Percentiles rank a stretch among this genome's conserved stretches.
Evolutionary conservation across 2,797 vertebrate genomes (phyloP).

Genomic region (Galagoides demidoff): DNA sequence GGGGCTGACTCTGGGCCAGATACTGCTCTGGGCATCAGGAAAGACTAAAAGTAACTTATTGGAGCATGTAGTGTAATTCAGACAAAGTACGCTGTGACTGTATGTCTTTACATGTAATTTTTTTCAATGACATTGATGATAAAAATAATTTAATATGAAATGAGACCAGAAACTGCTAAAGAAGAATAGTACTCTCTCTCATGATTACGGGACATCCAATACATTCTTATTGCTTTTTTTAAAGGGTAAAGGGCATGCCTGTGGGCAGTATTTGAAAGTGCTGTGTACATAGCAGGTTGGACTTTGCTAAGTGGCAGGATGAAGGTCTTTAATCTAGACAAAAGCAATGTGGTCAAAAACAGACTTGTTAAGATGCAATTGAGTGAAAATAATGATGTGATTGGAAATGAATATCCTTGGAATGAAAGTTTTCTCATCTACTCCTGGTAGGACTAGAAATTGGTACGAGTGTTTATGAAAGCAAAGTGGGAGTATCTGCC

Average conservation of each 20-base stretch:
- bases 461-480: background rate
- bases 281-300: background rate
- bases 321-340: conserved; percentile 2
- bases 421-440: background rate
- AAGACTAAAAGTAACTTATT: conserved; percentile 16
- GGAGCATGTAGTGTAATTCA: background rate
- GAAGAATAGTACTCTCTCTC: background rate
- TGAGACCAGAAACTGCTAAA: background rate
- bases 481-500: background rate
- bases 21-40: background rate
- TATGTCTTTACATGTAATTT: background rate
- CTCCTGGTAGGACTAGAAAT: conserved; percentile 1
- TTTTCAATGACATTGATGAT: background rate
- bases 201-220: background rate
- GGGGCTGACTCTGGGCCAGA: background rate
- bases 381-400: conserved; percentile 10
- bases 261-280: background rate
- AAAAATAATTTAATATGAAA: conserved; percentile 33
- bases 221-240: background rate
- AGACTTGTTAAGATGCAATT: background rate
- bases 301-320: background rate
- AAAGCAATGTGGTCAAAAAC: conserved; percentile 18
- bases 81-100: background rate
- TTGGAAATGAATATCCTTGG: background rate
- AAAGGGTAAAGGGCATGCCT: background rate